Conservation (phyloP, 1,140 invertebrate genomes). For the Sogatella furcifera region DNA sequence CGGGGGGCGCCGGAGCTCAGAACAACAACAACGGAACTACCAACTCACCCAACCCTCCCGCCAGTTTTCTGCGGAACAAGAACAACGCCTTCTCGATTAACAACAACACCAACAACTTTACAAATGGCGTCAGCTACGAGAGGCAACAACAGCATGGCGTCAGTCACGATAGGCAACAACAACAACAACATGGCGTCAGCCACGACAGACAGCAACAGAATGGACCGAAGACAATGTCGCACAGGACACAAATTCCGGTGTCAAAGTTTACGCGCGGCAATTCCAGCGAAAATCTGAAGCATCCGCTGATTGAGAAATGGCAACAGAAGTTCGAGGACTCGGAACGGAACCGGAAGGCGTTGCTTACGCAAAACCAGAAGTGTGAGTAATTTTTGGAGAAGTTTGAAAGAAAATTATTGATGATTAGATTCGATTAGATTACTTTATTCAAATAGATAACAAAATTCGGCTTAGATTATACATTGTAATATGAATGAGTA, state of each 20-base stretch:
- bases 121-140: neutral
- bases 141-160: neutral
- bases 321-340: conserved; percentile 53
- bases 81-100: neutral
- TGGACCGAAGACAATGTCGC: too few species aligned
- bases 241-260: too few species aligned
- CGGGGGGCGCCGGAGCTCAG: conserved; percentile 8
- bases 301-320: conserved; percentile 43
- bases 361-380: conserved; percentile 53
- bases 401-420: neutral
- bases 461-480: too few species aligned
- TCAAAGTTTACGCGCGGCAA: neutral
- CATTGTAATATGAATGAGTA: too few species aligned
- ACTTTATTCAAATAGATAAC: too few species aligned
- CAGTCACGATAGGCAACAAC: neutral
- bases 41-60: neutral
- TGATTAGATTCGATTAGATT: too few species aligned
- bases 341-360: conserved; percentile 48
- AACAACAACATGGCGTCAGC: neutral
- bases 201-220: neutral
- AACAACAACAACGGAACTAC: neutral
- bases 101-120: neutral
- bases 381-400: conserved; percentile 44
- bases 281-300: conserved; percentile 3
- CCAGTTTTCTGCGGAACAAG: neutral